Evolutionary conservation across 2,797 vertebrate genomes (phyloP), one percentile per base, ranked within the genome.

Genomic region (Protosalanx chinensis): DNA sequence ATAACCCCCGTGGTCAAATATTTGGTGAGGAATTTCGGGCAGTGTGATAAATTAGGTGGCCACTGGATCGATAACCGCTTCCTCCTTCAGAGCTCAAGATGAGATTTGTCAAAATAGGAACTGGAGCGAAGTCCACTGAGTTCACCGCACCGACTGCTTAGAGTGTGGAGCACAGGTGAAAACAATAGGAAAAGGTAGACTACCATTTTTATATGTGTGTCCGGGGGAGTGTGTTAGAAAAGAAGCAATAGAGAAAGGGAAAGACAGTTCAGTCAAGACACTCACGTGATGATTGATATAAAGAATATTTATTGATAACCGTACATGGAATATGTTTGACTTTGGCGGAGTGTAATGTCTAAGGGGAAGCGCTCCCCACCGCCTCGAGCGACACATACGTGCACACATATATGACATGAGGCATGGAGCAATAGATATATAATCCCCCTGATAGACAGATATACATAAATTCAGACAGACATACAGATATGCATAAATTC

Each of bases 41-140:
- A 72, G 89, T 92, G 92, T 96, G 95, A 98, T 97, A 93, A 97
- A 98, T 97, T 96, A 96, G 93, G 93, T 96, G 93, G 76, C 93
- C 91, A 91, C 89, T 93, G 91, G 92, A 98, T 98, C 96, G 90
- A 98, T 97, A 96, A 92, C 87, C 90, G 92, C 93, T 96, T 93
- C 93, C 94, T 94, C 96, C 93, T 95, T 94, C 92, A 93, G 82
- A 83, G 94, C 92, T 94, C 93, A 92, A 94, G 92, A 95, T 94
- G 92, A 93, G 94, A 97, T 97, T 96, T 97, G 95, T 97, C 94
- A 96, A 95, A 96, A 96, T 94, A 91, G 57, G 84, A 92, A 91
- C 93, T 87, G 87, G 86, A 84, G 79, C 73, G 89, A 81, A 91
- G 93, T 94, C 93, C 94, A 95, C 93, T 93, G 93, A 94, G 94